Percentiles rank a stretch among this genome's conserved stretches.
Evolutionary conservation across 2,888 invertebrate species (phyloP).

Genomic region (Athrips mouffetella): DNA sequence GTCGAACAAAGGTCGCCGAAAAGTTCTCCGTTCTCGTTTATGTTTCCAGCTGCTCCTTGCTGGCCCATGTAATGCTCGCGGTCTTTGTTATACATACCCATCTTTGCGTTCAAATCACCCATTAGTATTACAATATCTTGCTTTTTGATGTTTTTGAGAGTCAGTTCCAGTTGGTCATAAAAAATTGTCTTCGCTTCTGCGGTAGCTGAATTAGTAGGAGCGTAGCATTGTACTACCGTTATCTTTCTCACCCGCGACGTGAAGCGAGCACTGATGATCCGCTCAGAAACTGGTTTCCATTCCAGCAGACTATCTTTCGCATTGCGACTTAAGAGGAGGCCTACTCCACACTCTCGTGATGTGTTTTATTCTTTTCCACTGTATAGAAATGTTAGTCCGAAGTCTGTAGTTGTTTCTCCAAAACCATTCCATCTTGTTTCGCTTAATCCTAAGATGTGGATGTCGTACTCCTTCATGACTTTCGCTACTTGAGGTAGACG

Average conservation of each 20-base stretch:
- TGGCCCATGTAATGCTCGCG: background rate
- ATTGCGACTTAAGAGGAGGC: no score
- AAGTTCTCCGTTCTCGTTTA: background rate
- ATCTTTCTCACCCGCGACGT: no score
- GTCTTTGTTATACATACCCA: background rate
- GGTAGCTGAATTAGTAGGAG: no score
- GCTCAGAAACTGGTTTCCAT: no score
- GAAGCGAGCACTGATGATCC: no score
- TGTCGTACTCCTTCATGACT: background rate
- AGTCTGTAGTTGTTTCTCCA: background rate
- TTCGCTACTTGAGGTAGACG: background rate
- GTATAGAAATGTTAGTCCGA: no score
- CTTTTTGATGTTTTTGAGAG: slow-evolving; percentile 11
- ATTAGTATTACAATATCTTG: slow-evolving; percentile 18
- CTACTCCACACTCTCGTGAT: no score
- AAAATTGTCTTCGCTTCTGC: slow-evolving; percentile 15
- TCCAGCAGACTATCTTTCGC: no score
- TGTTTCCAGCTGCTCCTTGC: background rate
- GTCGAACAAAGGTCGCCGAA: background rate
- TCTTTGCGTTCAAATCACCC: slow-evolving; percentile 13
- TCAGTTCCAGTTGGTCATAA: slow-evolving; percentile 7
- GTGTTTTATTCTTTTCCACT: no score
- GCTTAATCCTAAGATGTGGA: background rate
- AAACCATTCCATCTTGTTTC: background rate
- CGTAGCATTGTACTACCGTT: no score